These are phyloP conservation scores for Ambastaia sidthimunki DNA, from an alignment of 2,797 vertebrate species.

Conservation along the genomic window DNA sequence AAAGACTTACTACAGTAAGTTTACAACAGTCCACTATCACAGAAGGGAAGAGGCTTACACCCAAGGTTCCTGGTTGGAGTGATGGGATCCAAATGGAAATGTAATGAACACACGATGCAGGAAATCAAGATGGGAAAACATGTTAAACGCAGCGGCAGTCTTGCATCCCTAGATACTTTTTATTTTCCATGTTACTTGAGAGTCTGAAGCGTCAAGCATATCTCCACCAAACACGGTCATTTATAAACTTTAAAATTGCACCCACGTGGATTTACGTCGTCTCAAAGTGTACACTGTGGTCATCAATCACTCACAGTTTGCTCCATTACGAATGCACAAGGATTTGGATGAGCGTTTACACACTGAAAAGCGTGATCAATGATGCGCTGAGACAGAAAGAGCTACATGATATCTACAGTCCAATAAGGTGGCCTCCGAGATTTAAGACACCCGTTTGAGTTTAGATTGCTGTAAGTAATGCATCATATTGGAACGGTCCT, in stretches of 20 bases:
- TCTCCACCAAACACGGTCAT: slow-evolving; percentile 26
- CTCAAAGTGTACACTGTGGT: slow-evolving; percentile 59
- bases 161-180: slow-evolving; percentile 70
- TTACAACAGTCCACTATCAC: slow-evolving; percentile 79
- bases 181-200: slow-evolving; percentile 43
- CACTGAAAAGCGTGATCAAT: slow-evolving; percentile 66
- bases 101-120: slow-evolving; percentile 49
- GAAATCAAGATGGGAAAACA: slow-evolving; percentile 59
- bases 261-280: slow-evolving; percentile 48
- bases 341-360: slow-evolving; percentile 77
- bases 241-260: slow-evolving; percentile 55
- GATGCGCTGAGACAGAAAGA: slow-evolving; percentile 62
- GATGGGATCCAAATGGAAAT: slow-evolving; percentile 58
- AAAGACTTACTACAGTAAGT: slow-evolving; percentile 84
- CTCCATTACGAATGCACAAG: slow-evolving; percentile 59
- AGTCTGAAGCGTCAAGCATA: slow-evolving; percentile 62
- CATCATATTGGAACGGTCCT: slow-evolving; percentile 76
- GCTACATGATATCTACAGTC: slow-evolving; percentile 72
- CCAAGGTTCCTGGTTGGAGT: slow-evolving; percentile 71
- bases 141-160: slow-evolving; percentile 74
- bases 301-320: slow-evolving; percentile 53
- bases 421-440: slow-evolving; percentile 66
- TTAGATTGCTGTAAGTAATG: slow-evolving; percentile 78
- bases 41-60: slow-evolving; percentile 72
- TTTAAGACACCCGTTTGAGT: slow-evolving; percentile 62